These are phyloP conservation scores for Lepus timidus DNA, from an alignment of 2,113 vertebrate genomes.

Conservation along the genomic window DNA sequence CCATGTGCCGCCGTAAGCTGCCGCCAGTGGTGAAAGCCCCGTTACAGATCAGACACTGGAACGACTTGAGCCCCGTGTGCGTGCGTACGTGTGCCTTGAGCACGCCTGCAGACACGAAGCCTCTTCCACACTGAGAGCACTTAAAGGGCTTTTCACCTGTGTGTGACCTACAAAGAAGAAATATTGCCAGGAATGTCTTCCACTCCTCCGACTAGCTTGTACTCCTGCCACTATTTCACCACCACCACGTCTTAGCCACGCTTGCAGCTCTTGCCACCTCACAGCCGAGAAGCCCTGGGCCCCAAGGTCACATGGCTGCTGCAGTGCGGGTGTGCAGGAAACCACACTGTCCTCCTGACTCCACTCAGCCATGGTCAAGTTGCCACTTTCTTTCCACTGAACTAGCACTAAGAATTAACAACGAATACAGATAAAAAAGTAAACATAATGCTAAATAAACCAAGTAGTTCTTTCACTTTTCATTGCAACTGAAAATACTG, in stretches of 20 bases:
- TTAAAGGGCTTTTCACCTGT: conserved; percentile 98
- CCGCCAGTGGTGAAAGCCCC: conserved; percentile 98
- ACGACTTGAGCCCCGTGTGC: conserved; percentile 97
- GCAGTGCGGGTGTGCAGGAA: neutral
- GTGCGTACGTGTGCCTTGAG: conserved; percentile 98
- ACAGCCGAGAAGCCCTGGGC: neutral
- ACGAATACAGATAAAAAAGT: neutral
- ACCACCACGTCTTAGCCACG: too few species aligned
- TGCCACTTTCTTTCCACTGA: neutral
- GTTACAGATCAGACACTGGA: conserved; percentile 96
- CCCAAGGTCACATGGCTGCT: too few species aligned
- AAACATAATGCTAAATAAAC: neutral
- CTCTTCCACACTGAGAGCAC: conserved; percentile 97
- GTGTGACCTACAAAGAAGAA: conserved; percentile 91
- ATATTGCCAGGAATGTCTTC: neutral
- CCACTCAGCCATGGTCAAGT: too few species aligned
- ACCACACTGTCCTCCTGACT: neutral
- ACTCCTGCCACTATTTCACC: too few species aligned
- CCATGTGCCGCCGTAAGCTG: conserved; percentile 97
- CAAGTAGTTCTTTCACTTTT: neutral
- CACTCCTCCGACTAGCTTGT: too few species aligned
- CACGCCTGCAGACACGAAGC: conserved; percentile 98
- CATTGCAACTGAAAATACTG: neutral
- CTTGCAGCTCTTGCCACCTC: too few species aligned
- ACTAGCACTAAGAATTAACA: neutral